These are phyloP conservation scores for Aratinga solstitialis DNA, from an alignment of 2,797 vertebrate species.

Conservation along the genomic window DNA sequence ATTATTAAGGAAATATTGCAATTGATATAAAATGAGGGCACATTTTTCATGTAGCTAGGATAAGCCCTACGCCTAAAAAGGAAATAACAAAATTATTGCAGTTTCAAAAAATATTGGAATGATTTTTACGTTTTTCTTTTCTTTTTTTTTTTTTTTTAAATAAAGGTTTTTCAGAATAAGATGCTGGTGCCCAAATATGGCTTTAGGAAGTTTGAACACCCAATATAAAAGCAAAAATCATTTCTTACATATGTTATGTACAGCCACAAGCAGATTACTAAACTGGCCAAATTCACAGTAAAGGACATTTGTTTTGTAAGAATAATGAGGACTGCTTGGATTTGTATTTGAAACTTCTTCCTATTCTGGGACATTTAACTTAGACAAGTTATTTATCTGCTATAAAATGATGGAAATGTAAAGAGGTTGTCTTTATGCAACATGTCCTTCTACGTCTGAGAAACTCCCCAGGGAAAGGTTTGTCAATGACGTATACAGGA, in stretches of 20 bases:
- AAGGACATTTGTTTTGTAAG: background rate
- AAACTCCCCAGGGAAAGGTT: constrained; percentile 32
- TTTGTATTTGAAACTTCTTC: constrained; percentile 18
- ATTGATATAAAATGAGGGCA: background rate
- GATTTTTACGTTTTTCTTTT: background rate
- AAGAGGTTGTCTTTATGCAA: background rate
- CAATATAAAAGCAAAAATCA: background rate
- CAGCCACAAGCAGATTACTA: background rate
- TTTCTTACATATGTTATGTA: background rate
- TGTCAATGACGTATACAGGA: background rate
- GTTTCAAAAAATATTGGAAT: background rate
- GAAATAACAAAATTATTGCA: background rate
- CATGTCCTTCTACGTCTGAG: background rate
- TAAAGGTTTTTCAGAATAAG: background rate
- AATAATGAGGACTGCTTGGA: background rate
- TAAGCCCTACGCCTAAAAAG: background rate
- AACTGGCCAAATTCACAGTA: background rate
- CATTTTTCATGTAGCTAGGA: background rate
- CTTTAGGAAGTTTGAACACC: background rate
- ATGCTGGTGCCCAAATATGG: background rate
- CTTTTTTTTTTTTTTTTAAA: background rate
- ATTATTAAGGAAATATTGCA: constrained; percentile 3
- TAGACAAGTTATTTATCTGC: background rate
- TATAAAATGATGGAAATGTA: background rate
- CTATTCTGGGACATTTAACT: background rate